These are phyloP conservation scores for Tetragonisca angustula DNA, from an alignment of 2,888 invertebrate genomes.

Conservation along the genomic window DNA sequence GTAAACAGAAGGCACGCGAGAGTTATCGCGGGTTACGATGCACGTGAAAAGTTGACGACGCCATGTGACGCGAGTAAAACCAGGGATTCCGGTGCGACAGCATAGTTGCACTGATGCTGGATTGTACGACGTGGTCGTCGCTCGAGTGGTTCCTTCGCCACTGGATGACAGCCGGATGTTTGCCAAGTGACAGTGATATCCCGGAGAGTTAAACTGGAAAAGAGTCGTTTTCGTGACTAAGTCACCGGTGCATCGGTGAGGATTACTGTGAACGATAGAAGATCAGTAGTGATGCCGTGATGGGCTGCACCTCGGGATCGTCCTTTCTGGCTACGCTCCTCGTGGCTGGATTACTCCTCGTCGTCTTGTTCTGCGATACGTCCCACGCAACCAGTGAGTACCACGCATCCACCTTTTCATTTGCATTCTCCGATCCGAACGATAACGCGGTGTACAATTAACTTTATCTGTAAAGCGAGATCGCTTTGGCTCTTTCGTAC, in stretches of 20 bases:
- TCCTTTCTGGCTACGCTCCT: constrained; percentile 77
- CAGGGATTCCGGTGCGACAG: constrained; percentile 41
- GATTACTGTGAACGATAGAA: constrained; percentile 67
- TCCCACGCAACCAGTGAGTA: constrained; percentile 78
- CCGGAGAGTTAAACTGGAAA: constrained; percentile 54
- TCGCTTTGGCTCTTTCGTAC: background rate
- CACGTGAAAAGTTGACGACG: constrained; percentile 59
- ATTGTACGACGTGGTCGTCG: constrained; percentile 47
- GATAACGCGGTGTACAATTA: background rate
- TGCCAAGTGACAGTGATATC: constrained; percentile 62
- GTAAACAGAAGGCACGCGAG: background rate
- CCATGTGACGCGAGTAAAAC: constrained; percentile 52
- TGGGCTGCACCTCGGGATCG: constrained; percentile 79
- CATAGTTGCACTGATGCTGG: constrained; percentile 54
- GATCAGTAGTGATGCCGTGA: constrained; percentile 79
- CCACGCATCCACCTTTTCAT: background rate
- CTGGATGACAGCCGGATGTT: constrained; percentile 66
- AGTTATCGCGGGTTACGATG: constrained; percentile 42
- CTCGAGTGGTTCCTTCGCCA: constrained; percentile 58
- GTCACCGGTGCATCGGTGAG: constrained; percentile 53
- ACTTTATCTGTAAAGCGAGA: background rate
- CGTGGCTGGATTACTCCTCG: constrained; percentile 76
- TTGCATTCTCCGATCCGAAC: background rate
- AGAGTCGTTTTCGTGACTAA: constrained; percentile 43
- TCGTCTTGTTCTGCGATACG: constrained; percentile 71